Conservation (phyloP, 2,113 vertebrate species). For the Zosterops hypoxanthus region DNA sequence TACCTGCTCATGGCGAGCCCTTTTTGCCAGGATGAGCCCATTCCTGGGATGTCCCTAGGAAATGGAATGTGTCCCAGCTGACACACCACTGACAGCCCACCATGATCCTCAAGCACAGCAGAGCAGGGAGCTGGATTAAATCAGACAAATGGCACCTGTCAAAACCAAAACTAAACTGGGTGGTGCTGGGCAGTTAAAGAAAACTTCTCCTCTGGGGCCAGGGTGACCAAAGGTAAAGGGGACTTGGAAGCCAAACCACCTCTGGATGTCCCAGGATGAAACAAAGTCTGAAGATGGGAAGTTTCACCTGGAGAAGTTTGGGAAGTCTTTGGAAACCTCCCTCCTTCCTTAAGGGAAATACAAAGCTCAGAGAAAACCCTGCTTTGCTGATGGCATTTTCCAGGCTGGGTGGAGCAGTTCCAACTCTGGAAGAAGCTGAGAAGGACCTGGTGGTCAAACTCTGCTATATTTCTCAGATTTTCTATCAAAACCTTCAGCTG, state of each 20-base stretch:
- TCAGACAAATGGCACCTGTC: not conserved
- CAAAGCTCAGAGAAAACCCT: not conserved
- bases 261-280: not conserved
- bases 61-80: accelerated
- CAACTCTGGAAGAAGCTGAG: not conserved
- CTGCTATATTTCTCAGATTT: not conserved
- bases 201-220: not conserved
- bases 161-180: not conserved
- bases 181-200: not conserved
- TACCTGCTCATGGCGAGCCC: accelerated
- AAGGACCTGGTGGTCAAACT: not conserved
- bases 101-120: accelerated
- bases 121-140: not conserved
- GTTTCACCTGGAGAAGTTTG: not conserved
- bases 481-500: not conserved
- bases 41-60: not conserved
- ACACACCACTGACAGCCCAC: accelerated
- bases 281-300: not conserved
- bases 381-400: not conserved
- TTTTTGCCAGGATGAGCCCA: not conserved
- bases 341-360: not conserved
- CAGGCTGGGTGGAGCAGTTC: not conserved
- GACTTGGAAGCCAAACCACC: not conserved
- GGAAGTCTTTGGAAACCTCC: not conserved
- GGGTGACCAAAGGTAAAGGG: not conserved